phyloP scores from a whole-genome alignment of 2,113 vertebrate species.

The Oryzias celebensis region DNA sequence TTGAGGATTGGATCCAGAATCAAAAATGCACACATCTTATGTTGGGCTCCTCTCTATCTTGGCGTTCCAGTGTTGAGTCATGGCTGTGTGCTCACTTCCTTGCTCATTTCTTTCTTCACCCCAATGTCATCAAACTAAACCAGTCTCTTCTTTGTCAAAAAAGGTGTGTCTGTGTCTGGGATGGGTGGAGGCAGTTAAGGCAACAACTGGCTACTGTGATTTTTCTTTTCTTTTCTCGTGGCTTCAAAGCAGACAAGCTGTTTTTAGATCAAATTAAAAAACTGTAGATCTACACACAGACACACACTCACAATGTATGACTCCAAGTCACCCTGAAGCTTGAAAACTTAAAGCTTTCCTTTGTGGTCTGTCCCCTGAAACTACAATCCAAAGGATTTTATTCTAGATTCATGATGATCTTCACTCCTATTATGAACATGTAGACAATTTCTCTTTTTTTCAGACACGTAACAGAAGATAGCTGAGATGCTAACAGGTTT shows the following conservation, averaged over 20 bases:
- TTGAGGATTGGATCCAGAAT: too few relatives aligned
- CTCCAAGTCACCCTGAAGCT: slow-evolving; percentile 40
- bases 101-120: slow-evolving; percentile 51
- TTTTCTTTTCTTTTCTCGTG: slow-evolving; percentile 41
- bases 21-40: too few relatives aligned
- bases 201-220: too few relatives aligned
- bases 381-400: slow-evolving; percentile 35
- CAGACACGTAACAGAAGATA: slow-evolving; percentile 43
- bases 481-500: slow-evolving; percentile 32
- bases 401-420: slow-evolving; percentile 45
- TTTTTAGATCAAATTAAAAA: slow-evolving; percentile 55
- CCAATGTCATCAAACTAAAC: slow-evolving; percentile 65
- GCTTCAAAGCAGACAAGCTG: slow-evolving; percentile 49
- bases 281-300: slow-evolving; percentile 14
- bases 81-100: slow-evolving; percentile 54
- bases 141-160: slow-evolving; percentile 60
- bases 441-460: slow-evolving; percentile 25
- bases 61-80: slow-evolving; percentile 33
- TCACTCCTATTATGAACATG: slow-evolving; percentile 35
- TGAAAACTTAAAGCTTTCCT: slow-evolving; percentile 66
- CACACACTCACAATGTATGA: slow-evolving; percentile 9
- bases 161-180: slow-evolving; percentile 6
- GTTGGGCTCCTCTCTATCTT: slow-evolving; percentile 15
- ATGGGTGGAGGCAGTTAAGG: not conserved
- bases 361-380: slow-evolving; percentile 32